These are phyloP conservation scores for Atrina japonica DNA, from an alignment of 2,888 invertebrate genomes.

Conservation along the genomic window DNA sequence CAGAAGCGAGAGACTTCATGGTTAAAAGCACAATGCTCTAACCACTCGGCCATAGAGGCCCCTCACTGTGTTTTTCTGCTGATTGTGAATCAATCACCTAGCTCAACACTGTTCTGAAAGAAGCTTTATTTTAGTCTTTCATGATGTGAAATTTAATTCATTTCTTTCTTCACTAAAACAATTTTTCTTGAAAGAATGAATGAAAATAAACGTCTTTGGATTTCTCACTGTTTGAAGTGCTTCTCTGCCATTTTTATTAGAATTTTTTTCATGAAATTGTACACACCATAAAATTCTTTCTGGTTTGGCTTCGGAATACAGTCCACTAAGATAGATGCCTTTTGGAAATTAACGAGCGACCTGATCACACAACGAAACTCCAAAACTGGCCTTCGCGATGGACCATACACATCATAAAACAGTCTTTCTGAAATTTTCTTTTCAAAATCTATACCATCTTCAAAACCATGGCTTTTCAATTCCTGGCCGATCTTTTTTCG, in stretches of 20 bases:
- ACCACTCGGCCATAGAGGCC: too few species aligned
- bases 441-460: slow-evolving; percentile 35
- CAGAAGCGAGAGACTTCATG: too few species aligned
- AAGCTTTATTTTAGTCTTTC: too few species aligned
- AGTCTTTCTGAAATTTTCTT: slow-evolving; percentile 39
- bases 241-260: slow-evolving; percentile 52
- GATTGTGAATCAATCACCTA: too few species aligned
- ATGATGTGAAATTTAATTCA: too few species aligned
- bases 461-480: slow-evolving; percentile 36
- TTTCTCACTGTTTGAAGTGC: slow-evolving; percentile 29
- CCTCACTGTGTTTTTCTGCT: too few species aligned
- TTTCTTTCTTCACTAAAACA: too few species aligned
- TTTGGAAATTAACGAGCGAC: slow-evolving; percentile 25
- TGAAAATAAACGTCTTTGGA: too few species aligned
- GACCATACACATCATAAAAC: slow-evolving; percentile 36
- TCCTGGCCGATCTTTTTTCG: slow-evolving; percentile 54
- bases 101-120: too few species aligned
- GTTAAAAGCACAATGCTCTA: too few species aligned
- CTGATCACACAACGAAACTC: slow-evolving; percentile 36
- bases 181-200: too few species aligned
- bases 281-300: slow-evolving; percentile 56
- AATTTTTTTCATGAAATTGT: slow-evolving; percentile 60
- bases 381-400: slow-evolving; percentile 17
- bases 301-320: slow-evolving; percentile 30
- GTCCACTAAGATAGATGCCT: slow-evolving; percentile 31